phyloP scores from a whole-genome alignment of 2,797 vertebrate genomes.

The Channallabes apus region DNA sequence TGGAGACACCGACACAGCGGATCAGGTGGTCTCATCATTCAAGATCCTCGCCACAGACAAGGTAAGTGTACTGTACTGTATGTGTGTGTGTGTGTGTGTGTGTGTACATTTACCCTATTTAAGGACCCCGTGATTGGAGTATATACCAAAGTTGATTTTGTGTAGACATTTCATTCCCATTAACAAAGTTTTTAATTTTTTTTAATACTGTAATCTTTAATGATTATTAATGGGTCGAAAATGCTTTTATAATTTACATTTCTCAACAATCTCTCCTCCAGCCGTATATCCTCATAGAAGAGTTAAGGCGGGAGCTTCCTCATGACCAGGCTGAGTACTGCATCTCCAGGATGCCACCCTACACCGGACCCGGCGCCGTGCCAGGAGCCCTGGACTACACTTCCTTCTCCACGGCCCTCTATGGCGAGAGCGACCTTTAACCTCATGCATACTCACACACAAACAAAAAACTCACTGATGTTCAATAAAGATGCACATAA shows the following conservation, averaged over 20 bases:
- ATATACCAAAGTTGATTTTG: too few species aligned
- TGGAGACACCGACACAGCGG: conserved; percentile 91
- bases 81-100: conserved; percentile 34
- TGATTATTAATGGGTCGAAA: too few species aligned
- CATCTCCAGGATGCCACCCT: conserved; percentile 93
- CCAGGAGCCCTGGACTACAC: conserved; percentile 96
- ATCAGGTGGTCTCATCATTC: conserved; percentile 97
- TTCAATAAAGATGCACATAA: not conserved
- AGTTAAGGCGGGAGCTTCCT: conserved; percentile 91
- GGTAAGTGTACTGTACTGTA: too few species aligned
- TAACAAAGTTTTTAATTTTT: too few species aligned
- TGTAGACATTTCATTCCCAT: too few species aligned
- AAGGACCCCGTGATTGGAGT: not conserved
- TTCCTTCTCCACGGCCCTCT: conserved; percentile 97
- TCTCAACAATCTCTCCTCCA: conserved; percentile 59
- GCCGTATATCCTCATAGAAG: conserved; percentile 95
- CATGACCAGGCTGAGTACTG: conserved; percentile 97
- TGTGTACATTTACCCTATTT: not conserved
- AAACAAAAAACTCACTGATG: not conserved
- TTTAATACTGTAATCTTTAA: too few species aligned
- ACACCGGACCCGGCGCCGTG: conserved; percentile 78
- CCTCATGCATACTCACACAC: not conserved
- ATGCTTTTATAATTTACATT: not conserved
- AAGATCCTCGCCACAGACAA: conserved; percentile 94
- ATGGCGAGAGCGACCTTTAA: conserved; percentile 98